phyloP scores from a whole-genome alignment of 2,888 invertebrate genomes.

The Drosophila mimica region DNA sequence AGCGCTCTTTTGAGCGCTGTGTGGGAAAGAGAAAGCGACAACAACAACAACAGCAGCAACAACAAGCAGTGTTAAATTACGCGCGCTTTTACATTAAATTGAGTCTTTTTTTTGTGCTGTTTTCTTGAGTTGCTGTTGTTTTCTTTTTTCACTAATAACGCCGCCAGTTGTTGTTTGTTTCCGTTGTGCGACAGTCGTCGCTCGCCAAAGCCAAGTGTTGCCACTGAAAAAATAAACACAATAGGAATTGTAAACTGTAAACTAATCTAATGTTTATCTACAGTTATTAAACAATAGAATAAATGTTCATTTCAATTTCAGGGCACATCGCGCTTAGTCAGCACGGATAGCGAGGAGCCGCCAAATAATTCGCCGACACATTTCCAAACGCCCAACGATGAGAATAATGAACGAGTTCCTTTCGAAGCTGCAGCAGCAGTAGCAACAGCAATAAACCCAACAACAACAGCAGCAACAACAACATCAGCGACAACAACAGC shows the following conservation, averaged over 20 bases:
- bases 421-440: conserved; percentile 17
- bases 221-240: conserved; percentile 30
- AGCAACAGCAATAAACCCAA: conserved; percentile 49
- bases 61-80: conserved; percentile 73
- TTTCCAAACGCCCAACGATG: conserved; percentile 33
- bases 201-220: conserved; percentile 27
- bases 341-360: conserved; percentile 87
- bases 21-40: conserved; percentile 75
- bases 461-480: conserved; percentile 30
- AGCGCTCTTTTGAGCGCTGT: conserved; percentile 29
- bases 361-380: conserved; percentile 83
- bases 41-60: conserved; percentile 58
- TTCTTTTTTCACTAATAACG: conserved; percentile 25
- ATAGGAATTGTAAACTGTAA: neutral
- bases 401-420: conserved; percentile 51
- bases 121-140: conserved; percentile 29
- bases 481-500: neutral
- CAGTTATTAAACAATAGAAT: conserved; percentile 18
- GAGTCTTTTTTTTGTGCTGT: conserved; percentile 48
- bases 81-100: conserved; percentile 75
- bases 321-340: conserved; percentile 88
- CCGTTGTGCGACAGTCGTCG: conserved; percentile 44
- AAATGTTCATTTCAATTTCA: conserved; percentile 43
- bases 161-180: conserved; percentile 32
- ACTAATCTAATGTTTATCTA: neutral